phyloP scores from a whole-genome alignment of 2,888 invertebrate species.

The Orthosia incerta region DNA sequence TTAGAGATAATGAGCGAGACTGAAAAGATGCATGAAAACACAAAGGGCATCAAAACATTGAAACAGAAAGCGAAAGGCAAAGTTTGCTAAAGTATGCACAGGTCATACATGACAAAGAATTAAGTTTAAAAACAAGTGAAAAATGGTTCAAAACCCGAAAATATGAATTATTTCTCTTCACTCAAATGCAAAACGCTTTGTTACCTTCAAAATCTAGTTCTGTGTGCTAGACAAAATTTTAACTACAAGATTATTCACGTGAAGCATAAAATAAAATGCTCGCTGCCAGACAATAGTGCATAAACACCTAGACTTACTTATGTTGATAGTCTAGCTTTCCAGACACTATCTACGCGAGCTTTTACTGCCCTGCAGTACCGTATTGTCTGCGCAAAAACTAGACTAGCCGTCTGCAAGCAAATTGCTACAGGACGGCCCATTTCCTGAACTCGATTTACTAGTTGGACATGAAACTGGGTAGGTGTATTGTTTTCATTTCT shows the following conservation, averaged over 20 bases:
- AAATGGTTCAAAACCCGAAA: not conserved
- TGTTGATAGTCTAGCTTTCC: slow-evolving; percentile 54
- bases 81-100: not conserved
- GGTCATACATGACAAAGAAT: not conserved
- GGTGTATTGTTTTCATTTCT: not conserved
- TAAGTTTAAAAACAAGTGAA: not conserved
- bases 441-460: slow-evolving; percentile 43
- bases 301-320: slow-evolving; percentile 36
- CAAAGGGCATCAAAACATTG: not conserved
- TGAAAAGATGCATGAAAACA: no score
- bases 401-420: slow-evolving; percentile 41
- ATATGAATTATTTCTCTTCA: not conserved
- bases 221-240: slow-evolving; percentile 31
- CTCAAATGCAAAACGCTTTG: slow-evolving; percentile 11
- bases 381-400: slow-evolving; percentile 47
- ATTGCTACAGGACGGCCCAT: slow-evolving; percentile 33
- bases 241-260: slow-evolving; percentile 23
- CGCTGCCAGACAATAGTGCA: slow-evolving; percentile 18
- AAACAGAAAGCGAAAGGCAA: not conserved
- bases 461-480: not conserved
- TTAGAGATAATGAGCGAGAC: not conserved
- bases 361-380: slow-evolving; percentile 45
- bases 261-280: slow-evolving; percentile 42
- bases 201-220: slow-evolving; percentile 9
- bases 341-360: slow-evolving; percentile 52